Base-by-base conservation (phyloP, 2,113 vertebrate genomes). In the Danionella cerebrum region DNA sequence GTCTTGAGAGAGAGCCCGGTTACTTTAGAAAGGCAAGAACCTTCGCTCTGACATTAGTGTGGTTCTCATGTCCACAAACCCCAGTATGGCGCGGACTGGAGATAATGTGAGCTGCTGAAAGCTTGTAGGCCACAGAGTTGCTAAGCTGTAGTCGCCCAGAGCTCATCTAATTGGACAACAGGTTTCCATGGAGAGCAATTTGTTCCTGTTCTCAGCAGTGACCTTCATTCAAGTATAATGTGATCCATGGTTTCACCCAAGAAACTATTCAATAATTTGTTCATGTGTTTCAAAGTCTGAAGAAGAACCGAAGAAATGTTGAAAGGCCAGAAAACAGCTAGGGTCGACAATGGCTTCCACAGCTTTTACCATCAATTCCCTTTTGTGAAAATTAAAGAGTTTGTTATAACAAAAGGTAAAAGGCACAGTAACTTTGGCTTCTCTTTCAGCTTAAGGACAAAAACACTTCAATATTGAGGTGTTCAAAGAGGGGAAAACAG, bases 121-220 rank as follows among this genome's bases (percentile, higher is more conserved):
- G 62, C 65, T 70, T 48, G 44, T 42, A 44, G 25, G 13, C 52
- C 22, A 60, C 50, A 60, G 72, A 65, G 70, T 70, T 51, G 39
- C 38, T 55, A 69, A 70, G 74, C 70, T 67, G 67, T 42, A 14
- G 38, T 55, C 54, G 62, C 60, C 69, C 60, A 65, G 66, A 72
- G 52, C 55, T 31, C 60, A 69, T 69, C 55, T 76, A 76, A 76
- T 76, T 76, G 74, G 64, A 42, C 74, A 55, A 72, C 60, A 59
- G 70, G 74, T 76, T 76, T 66, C 70, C 70, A 76, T 76, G 70
- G 70, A 72, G 70, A 72, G 48, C 70, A 69, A 70, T 76, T 69
- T 76, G 70, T 57, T 70, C 70, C 66, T 21, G 44, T 44, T 50
- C 74, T 75, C 54, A 53, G 54, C 53, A 31, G 29, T 24, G 39